Conservation (phyloP, 1,140 invertebrate species). For the Cotesia typhae region DNA sequence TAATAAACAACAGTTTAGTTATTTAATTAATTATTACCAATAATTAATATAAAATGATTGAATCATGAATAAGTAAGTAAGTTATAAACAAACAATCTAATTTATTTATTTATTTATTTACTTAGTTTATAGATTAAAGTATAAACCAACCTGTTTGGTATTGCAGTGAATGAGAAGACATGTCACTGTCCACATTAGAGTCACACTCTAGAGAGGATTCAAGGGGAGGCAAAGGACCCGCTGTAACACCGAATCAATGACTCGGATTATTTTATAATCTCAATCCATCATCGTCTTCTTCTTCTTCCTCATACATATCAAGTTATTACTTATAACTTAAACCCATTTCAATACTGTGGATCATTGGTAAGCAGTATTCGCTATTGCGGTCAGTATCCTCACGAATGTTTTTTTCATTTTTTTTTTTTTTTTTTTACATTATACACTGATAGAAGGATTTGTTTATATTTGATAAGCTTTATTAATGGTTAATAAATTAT, state of each 20-base stretch:
- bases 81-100: slow-evolving; percentile 4
- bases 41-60: neutral
- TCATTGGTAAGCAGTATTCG: slow-evolving; percentile 9
- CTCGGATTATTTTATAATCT: slow-evolving; percentile 39
- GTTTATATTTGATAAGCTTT: no score
- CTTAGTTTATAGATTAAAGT: slow-evolving; percentile 51
- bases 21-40: no score
- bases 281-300: neutral
- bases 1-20: neutral
- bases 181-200: slow-evolving; percentile 77
- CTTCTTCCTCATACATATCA: neutral
- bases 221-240: slow-evolving; percentile 70
- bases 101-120: slow-evolving; percentile 3
- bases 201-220: slow-evolving; percentile 80
- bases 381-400: slow-evolving; percentile 10
- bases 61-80: slow-evolving; percentile 34
- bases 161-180: slow-evolving; percentile 81
- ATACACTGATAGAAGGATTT: no score
- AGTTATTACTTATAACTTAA: no score
- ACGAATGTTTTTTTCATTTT: neutral
- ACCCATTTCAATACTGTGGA: no score
- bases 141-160: slow-evolving; percentile 77
- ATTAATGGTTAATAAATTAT: no score
- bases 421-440: slow-evolving; percentile 11
- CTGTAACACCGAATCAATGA: slow-evolving; percentile 68